Percentiles rank a stretch among this genome's conserved stretches.
Conservation (phyloP, 2,113 vertebrate species). For the Chaetorhynchus papuensis region DNA sequence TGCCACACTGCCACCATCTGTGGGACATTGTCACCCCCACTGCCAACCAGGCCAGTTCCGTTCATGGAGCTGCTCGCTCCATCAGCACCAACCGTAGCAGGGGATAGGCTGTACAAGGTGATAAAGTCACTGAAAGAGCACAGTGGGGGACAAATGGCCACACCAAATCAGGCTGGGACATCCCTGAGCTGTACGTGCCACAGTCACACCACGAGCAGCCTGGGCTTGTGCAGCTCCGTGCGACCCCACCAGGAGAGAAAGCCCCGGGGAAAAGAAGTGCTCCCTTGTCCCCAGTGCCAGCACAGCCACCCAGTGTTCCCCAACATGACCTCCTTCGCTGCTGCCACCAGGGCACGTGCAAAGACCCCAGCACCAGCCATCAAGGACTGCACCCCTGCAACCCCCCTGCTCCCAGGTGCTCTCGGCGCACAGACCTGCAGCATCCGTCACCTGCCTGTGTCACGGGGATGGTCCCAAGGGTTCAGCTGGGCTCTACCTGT, state of each 20-base stretch:
- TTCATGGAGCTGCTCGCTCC: not conserved
- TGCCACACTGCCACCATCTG: not conserved
- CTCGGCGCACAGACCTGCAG: not conserved
- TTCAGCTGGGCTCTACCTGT: not conserved
- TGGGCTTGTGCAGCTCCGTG: rapidly evolving
- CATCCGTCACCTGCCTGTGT: not conserved
- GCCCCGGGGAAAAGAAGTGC: rapidly evolving
- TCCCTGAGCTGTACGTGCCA: not conserved
- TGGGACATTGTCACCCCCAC: not conserved
- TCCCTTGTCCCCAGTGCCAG: not conserved
- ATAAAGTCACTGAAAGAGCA: not conserved
- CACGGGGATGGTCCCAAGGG: rapidly evolving
- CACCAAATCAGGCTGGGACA: rapidly evolving
- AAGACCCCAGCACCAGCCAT: not conserved
- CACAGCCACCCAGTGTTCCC: rapidly evolving
- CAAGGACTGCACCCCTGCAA: not conserved
- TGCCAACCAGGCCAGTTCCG: rapidly evolving
- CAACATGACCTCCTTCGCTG: rapidly evolving
- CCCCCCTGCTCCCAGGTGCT: rapidly evolving
- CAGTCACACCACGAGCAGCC: not conserved
- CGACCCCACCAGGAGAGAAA: rapidly evolving
- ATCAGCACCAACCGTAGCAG: rapidly evolving
- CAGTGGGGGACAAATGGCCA: not conserved
- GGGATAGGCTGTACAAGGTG: not conserved
- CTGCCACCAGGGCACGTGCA: not conserved